phyloP scores from a whole-genome alignment of 1,140 invertebrate species.

The Popillia japonica region DNA sequence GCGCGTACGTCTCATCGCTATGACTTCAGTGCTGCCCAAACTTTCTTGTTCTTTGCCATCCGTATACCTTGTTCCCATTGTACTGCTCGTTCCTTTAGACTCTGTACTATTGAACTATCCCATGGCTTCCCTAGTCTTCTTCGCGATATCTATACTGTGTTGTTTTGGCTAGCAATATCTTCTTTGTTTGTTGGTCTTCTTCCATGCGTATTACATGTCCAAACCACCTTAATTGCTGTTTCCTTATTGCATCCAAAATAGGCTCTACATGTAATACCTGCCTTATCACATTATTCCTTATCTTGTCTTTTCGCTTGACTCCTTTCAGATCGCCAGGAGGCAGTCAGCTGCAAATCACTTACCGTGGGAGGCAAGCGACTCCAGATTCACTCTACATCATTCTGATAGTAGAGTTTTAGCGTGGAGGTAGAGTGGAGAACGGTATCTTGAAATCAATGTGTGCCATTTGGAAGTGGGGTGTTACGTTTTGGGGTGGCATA shows the following conservation, averaged over 20 bases:
- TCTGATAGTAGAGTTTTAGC: too few species aligned
- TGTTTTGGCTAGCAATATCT: slow-evolving; percentile 40
- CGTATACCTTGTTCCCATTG: slow-evolving; percentile 1
- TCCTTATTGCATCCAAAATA: slow-evolving; percentile 21
- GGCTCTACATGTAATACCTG: slow-evolving; percentile 17
- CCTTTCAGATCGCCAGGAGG: too few species aligned
- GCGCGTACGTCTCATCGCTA: too few species aligned
- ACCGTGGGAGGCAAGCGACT: too few species aligned
- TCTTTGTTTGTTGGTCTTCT: slow-evolving; percentile 36
- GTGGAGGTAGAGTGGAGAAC: too few species aligned
- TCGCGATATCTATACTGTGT: slow-evolving; percentile 16
- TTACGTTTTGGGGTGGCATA: too few species aligned
- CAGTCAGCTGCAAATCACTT: too few species aligned
- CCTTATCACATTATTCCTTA: slow-evolving; percentile 29
- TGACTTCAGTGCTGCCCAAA: slow-evolving; percentile 29
- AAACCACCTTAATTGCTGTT: slow-evolving; percentile 38
- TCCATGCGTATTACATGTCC: slow-evolving; percentile 41
- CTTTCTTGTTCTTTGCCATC: slow-evolving; percentile 27
- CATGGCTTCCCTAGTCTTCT: slow-evolving; percentile 40
- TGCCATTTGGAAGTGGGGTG: too few species aligned
- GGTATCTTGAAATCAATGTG: too few species aligned
- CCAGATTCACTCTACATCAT: too few species aligned
- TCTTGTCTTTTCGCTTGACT: slow-evolving; percentile 34
- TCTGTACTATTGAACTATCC: slow-evolving; percentile 29
- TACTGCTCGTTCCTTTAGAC: slow-evolving; percentile 18